Evolutionary conservation across 2,888 invertebrate species (phyloP).

Genomic region (Epistrophe grossulariae): DNA sequence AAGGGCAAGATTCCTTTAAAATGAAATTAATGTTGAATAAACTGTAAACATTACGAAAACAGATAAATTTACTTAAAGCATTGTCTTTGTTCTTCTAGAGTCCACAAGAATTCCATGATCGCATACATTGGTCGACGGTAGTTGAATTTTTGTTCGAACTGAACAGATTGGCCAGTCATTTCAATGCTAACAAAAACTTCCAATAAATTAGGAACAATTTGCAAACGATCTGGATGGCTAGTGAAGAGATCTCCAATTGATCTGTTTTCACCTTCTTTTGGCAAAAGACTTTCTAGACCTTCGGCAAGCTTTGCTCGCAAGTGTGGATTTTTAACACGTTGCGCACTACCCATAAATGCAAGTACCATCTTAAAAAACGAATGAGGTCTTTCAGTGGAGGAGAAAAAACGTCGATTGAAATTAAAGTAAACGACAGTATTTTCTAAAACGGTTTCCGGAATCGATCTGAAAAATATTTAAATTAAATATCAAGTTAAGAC

Average conservation of each 20-base stretch:
- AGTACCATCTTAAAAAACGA: slow-evolving; percentile 92
- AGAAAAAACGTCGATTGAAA: slow-evolving; percentile 89
- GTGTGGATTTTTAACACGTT: slow-evolving; percentile 95
- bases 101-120: slow-evolving; percentile 96
- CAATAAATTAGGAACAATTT: slow-evolving; percentile 92
- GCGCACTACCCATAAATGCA: slow-evolving; percentile 94
- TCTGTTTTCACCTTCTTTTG: slow-evolving; percentile 85
- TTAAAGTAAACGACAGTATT: slow-evolving; percentile 93
- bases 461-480: slow-evolving; percentile 85
- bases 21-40: slow-evolving; percentile 43
- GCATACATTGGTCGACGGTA: slow-evolving; percentile 97
- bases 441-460: slow-evolving; percentile 96
- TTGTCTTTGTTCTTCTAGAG: slow-evolving; percentile 89
- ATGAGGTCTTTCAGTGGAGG: slow-evolving; percentile 85
- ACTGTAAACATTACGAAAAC: neutral
- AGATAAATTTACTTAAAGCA: slow-evolving; percentile 87
- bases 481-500: neutral
- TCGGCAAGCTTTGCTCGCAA: slow-evolving; percentile 95
- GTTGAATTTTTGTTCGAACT: slow-evolving; percentile 98
- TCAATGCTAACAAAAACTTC: slow-evolving; percentile 98
- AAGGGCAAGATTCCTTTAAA: slow-evolving; percentile 88
- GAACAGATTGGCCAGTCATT: slow-evolving; percentile 97
- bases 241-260: slow-evolving; percentile 90
- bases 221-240: slow-evolving; percentile 89
- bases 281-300: slow-evolving; percentile 93